Evolutionary conservation across 2,797 vertebrate genomes (phyloP), one percentile per base, ranked within the genome.

Genomic region (Microhierax caerulescens): DNA sequence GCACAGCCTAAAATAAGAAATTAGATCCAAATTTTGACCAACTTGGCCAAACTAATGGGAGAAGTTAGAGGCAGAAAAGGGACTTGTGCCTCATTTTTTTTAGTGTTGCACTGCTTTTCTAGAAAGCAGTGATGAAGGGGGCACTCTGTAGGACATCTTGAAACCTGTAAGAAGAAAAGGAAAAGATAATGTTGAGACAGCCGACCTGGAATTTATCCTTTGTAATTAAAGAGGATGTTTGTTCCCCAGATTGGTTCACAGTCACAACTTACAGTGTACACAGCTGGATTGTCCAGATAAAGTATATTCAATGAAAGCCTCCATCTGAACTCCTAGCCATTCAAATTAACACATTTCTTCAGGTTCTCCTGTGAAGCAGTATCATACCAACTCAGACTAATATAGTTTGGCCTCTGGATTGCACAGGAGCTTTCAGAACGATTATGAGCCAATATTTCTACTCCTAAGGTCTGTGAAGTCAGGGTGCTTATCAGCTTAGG

Each of bases 381-480:
- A 74, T 77, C 48, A 69, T 87, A 32, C 34, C 73, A 7, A 2
- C 41, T 85, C 90, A 95, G 60, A 73, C 39, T 90, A 90, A 88
- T 81, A 60, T n/a, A 73, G 56, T 81, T 81, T 95, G 73, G 85
- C 86, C 79, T 95, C 84, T 96, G 61, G 61, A 59, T 79, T 94
- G 83, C 92, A 93, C 54, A 80, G 80, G 88, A 87, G 61, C 61
- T 93, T 93, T 92, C 78, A 88, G 43, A 88, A 92, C 51, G 50
- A 86, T 96, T 90, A 92, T 37, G 61, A 93, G 51, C 39, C 24
- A 11, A 11, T 91, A 88, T 93, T 95, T 95, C 74, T 82, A n/a
- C 34, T 83, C 65, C 36, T 39, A 28, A 81, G 43, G 37, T 81
- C 59, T 86, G 37, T 30, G 78, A 41, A 41, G 37, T 85, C 91